A percentile compares a stretch with the other conserved stretches of the same genome.
These are phyloP conservation scores for Caenorhabditis angaria DNA, from an alignment of 2,888 invertebrate genomes.

Conservation along the genomic window DNA sequence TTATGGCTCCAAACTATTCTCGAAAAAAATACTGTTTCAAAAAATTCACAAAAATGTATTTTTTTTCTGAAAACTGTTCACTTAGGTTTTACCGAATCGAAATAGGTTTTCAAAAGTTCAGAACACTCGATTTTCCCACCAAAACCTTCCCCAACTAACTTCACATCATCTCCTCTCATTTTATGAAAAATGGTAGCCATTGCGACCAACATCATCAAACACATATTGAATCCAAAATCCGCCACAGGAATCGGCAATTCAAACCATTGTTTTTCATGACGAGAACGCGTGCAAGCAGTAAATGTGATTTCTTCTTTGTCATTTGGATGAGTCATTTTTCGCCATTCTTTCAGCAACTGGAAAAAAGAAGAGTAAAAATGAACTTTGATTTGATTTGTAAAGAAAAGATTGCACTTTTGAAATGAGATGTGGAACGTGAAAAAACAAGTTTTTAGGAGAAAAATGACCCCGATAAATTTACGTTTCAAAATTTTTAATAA, in stretches of 20 bases:
- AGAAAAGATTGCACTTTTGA: slow-evolving; percentile 7
- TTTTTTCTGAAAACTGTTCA: too few relatives aligned
- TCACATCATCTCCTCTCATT: slow-evolving; percentile 62
- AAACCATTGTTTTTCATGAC: slow-evolving; percentile 68
- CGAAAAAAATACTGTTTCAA: too few relatives aligned
- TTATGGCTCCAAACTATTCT: too few relatives aligned
- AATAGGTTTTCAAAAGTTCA: too few relatives aligned
- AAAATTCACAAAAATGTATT: too few relatives aligned
- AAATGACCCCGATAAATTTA: too few relatives aligned
- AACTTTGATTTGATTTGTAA: not conserved
- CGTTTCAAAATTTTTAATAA: too few relatives aligned
- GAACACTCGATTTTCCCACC: too few relatives aligned
- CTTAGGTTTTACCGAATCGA: too few relatives aligned
- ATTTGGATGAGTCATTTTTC: slow-evolving; percentile 49
- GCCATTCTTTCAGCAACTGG: slow-evolving; percentile 66
- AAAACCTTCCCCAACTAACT: too few relatives aligned
- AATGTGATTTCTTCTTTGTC: slow-evolving; percentile 58
- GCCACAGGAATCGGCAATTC: slow-evolving; percentile 65
- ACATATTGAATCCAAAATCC: slow-evolving; percentile 67
- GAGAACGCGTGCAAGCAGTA: slow-evolving; percentile 66
- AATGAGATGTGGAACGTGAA: not conserved
- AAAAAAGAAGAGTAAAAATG: slow-evolving; percentile 13
- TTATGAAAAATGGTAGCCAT: slow-evolving; percentile 70
- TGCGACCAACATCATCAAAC: slow-evolving; percentile 59
- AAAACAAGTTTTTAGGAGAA: too few relatives aligned